Evolutionary conservation across 2,113 vertebrate species (phyloP).

Genomic region (Synodontis membranacea): DNA sequence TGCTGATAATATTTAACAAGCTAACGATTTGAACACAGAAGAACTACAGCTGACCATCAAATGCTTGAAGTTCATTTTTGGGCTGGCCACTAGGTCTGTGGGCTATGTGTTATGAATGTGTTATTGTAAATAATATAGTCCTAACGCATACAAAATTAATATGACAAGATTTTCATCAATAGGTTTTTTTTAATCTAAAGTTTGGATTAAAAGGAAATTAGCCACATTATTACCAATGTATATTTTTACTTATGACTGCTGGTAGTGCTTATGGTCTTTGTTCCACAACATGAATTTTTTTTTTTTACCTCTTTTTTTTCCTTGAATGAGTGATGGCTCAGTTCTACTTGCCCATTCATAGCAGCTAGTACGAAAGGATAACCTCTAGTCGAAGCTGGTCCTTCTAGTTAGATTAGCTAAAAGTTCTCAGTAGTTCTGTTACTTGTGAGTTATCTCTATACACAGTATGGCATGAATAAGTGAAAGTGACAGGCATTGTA

Average conservation of each 20-base stretch:
- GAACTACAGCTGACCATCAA: constrained; percentile 18
- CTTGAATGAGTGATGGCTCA: neutral
- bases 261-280: neutral
- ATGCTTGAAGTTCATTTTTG: constrained; percentile 3
- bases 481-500: constrained; percentile 20
- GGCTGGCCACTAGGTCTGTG: neutral
- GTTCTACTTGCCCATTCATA: neutral
- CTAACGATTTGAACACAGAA: constrained; percentile 20
- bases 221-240: neutral
- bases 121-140: neutral
- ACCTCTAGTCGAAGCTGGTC: too few species aligned
- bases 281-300: neutral
- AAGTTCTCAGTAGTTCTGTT: neutral
- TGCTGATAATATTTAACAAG: constrained; percentile 40
- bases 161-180: neutral
- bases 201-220: neutral
- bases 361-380: neutral
- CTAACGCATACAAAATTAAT: neutral
- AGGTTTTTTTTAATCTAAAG: neutral
- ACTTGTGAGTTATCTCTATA: neutral
- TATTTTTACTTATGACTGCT: neutral
- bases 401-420: neutral
- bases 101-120: neutral
- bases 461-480: neutral
- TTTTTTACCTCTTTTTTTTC: neutral